Conservation (phyloP, 92 coral and sea anemone species). For the Muricea muricata region DNA sequence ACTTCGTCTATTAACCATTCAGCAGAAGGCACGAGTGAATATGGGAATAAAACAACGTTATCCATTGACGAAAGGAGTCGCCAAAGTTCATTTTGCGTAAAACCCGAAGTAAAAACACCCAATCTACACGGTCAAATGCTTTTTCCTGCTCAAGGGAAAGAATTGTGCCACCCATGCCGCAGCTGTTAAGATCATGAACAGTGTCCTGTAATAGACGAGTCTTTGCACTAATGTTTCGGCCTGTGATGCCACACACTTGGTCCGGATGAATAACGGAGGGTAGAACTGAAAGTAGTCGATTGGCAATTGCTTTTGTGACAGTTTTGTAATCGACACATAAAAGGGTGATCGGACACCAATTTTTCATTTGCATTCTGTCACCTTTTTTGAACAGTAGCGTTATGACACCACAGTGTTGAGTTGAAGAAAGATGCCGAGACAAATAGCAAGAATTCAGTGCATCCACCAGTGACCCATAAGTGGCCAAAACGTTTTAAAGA, state of each 20-base stretch:
- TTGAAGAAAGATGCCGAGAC: neutral
- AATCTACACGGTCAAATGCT: conserved; percentile 65
- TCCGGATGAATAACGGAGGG: conserved; percentile 43
- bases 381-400: conserved; percentile 52
- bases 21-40: neutral
- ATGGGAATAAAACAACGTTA: conserved; percentile 31
- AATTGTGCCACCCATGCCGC: neutral
- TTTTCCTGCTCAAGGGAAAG: conserved; percentile 66
- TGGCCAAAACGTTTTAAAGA: conserved; percentile 61
- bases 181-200: neutral
- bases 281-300: conserved; percentile 30
- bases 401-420: conserved; percentile 43
- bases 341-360: conserved; percentile 70
- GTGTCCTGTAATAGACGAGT: conserved; percentile 38
- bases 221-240: conserved; percentile 45
- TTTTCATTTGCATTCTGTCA: conserved; percentile 9
- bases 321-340: conserved; percentile 56
- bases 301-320: conserved; percentile 18
- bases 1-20: conserved; percentile 10
- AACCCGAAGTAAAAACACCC: conserved; percentile 41
- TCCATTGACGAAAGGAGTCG: conserved; percentile 44
- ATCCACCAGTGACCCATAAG: conserved; percentile 17
- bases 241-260: conserved; percentile 54
- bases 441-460: conserved; percentile 28
- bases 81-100: conserved; percentile 58